Conservation (phyloP, 2,888 invertebrate species). For the Oscheius sp. region DNA sequence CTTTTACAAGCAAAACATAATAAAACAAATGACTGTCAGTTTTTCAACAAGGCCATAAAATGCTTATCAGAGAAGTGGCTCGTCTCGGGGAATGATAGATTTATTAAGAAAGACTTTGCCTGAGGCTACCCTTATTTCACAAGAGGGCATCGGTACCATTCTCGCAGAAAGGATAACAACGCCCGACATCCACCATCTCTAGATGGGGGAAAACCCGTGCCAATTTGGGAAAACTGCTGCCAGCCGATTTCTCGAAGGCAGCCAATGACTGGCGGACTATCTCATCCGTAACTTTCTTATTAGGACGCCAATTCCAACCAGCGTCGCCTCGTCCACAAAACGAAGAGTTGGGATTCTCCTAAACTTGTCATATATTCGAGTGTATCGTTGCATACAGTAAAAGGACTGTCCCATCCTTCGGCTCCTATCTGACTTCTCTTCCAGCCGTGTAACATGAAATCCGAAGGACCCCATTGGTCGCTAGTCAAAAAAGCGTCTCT, state of each 20-base stretch:
- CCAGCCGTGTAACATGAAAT: constrained; percentile 69
- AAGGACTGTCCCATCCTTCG: constrained; percentile 60
- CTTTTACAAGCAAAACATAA: too few species aligned
- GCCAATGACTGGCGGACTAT: constrained; percentile 32
- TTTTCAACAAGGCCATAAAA: background rate
- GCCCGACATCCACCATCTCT: constrained; percentile 54
- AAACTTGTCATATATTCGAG: background rate
- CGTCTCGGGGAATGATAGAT: background rate
- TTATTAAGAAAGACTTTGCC: background rate
- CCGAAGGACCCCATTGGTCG: constrained; percentile 50
- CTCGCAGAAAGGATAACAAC: constrained; percentile 64
- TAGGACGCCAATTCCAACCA: constrained; percentile 45
- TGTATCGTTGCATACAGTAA: constrained; percentile 40
- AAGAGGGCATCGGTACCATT: constrained; percentile 7
- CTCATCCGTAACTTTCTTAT: constrained; percentile 42
- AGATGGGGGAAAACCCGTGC: constrained; percentile 57
- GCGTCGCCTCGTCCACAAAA: constrained; percentile 44
- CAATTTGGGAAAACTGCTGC: constrained; percentile 50
- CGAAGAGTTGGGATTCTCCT: constrained; percentile 45
- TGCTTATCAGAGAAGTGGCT: background rate
- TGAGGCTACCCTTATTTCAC: background rate
- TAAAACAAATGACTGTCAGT: too few species aligned
- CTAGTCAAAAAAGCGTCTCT: constrained; percentile 62
- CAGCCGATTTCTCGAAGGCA: constrained; percentile 51
- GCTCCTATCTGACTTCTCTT: constrained; percentile 54